Base-by-base conservation (phyloP, 2,888 invertebrate species). In the Drosophila yooni region DNA sequence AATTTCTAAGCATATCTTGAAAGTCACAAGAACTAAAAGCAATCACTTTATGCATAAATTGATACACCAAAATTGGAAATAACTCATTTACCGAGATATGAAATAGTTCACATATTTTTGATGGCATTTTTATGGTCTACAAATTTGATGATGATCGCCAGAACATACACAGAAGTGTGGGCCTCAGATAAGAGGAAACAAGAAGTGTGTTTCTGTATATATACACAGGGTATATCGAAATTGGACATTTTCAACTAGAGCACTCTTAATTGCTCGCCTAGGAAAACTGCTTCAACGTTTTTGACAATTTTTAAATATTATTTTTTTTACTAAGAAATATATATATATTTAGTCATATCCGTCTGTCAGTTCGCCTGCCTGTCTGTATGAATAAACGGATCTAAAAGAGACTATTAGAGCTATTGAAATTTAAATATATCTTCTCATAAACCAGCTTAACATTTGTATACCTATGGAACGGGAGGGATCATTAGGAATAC, bases 401-500 rank as follows among this genome's bases (percentile, higher is more conserved):
- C 40, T n/a, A 2, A 40, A 4, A 40, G 10, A n/a, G n/a, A 5
- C 10, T 10, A 21, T 21, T 21, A 21, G 21, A 21, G 21, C 21
- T 21, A 18, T 8, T 38, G 3, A 18, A 8, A 38, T 8, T 38
- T 38, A 0, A 40, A n/a, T n/a, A 5, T 0, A 40, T 40, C 1
- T 40, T 40, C 11, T 5, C 0, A 40, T 40, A 11, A 40, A 5
- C n/a, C n/a, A 40, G n/a, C 40, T n/a, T 11, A 10, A n/a, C 5
- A 4, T 40, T n/a, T 10, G 3, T n/a, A 10, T 13, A 40, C 8
- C 8, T n/a, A n/a, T 1, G 4, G n/a, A 40, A 40, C 2, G 6
- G 11, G 1, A 2, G 11, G 1, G 40, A n/a, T 11, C 2, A 11
- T n/a, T 40, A 1, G n/a, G 11, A 11, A 11, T 5, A 2, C 0